Evolutionary conservation across 2,797 vertebrate genomes (phyloP).

Genomic region (Kryptolebias ocellatus): DNA sequence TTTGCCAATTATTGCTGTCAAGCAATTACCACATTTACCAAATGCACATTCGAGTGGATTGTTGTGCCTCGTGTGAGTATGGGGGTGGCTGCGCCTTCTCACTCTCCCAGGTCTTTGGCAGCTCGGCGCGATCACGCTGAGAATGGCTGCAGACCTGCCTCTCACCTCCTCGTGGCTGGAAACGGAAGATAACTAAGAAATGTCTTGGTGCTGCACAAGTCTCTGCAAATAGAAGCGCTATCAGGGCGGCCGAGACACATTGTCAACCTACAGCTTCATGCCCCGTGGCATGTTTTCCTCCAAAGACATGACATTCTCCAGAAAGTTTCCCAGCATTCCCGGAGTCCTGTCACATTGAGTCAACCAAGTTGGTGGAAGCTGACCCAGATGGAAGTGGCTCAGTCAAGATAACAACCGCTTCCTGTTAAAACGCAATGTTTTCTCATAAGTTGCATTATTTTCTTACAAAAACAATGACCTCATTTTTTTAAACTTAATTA

Average conservation of each 20-base stretch:
- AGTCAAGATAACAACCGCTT: constrained; percentile 37
- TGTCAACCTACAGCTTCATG: constrained; percentile 54
- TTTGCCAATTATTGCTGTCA: constrained; percentile 45
- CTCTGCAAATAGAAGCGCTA: constrained; percentile 73
- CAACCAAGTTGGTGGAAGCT: constrained; percentile 22
- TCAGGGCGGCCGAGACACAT: constrained; percentile 53
- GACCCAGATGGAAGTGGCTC: constrained; percentile 21
- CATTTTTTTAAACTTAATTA: background rate
- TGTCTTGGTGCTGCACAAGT: constrained; percentile 58
- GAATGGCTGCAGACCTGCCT: constrained; percentile 67
- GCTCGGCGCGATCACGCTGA: constrained; percentile 49
- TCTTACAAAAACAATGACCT: background rate
- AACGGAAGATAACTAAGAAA: constrained; percentile 72
- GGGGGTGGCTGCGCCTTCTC: constrained; percentile 45
- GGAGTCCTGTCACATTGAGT: constrained; percentile 30
- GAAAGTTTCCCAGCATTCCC: constrained; percentile 56
- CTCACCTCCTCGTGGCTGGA: constrained; percentile 68
- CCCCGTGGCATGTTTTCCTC: constrained; percentile 57
- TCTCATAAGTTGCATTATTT: constrained; percentile 9
- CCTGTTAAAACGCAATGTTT: constrained; percentile 27
- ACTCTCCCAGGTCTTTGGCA: constrained; percentile 50
- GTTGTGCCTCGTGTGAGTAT: constrained; percentile 5
- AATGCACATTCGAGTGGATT: constrained; percentile 45
- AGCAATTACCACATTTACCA: constrained; percentile 59
- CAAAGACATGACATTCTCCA: constrained; percentile 49